phyloP scores from a whole-genome alignment of 2,113 vertebrate genomes.

The Erythrocebus patas region DNA sequence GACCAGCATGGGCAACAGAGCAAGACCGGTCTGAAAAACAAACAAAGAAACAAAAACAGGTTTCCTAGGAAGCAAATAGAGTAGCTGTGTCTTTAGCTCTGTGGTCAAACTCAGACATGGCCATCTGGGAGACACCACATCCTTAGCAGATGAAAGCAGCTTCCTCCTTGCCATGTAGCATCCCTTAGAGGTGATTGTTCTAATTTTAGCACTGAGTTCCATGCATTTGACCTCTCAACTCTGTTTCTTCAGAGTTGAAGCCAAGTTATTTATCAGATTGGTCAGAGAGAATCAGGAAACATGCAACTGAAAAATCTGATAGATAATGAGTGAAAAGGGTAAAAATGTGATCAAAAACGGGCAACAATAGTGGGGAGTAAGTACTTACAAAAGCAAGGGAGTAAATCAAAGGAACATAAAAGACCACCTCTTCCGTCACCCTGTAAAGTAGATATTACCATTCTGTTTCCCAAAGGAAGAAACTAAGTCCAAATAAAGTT shows the following conservation, averaged over 20 bases:
- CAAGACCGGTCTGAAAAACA: too few relatives aligned
- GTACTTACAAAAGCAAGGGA: neutral
- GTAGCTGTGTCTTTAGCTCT: neutral
- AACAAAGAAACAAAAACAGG: too few relatives aligned
- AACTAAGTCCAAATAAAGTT: neutral
- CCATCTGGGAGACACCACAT: neutral
- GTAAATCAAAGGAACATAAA: neutral
- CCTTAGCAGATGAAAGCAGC: neutral
- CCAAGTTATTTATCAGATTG: neutral
- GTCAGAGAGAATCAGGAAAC: neutral
- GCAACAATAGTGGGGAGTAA: neutral
- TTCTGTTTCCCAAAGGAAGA: neutral
- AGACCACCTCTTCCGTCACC: neutral
- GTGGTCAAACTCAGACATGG: neutral
- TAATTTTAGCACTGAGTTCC: neutral
- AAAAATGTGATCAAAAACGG: neutral
- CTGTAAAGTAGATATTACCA: neutral
- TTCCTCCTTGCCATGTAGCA: neutral
- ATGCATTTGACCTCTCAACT: neutral
- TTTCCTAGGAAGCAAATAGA: neutral
- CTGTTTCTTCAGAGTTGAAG: neutral
- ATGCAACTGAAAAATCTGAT: neutral
- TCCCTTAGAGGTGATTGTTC: neutral
- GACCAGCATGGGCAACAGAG: too few relatives aligned
- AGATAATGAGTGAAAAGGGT: neutral